These are phyloP conservation scores for Stegodyphus mimosarum DNA, from an alignment of 1,140 invertebrate species.

Conservation along the genomic window DNA sequence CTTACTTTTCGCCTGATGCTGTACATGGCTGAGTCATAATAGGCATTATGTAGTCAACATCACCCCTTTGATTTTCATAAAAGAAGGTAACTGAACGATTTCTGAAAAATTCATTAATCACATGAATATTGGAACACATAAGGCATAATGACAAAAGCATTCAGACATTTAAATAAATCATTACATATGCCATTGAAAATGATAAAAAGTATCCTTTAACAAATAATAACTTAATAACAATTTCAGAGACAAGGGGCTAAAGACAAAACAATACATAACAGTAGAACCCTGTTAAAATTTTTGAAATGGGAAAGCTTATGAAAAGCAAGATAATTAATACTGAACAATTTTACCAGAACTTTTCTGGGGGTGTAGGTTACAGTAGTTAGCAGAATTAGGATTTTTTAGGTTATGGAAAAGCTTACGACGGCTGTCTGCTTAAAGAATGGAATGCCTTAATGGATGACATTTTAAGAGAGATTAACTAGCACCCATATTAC, in stretches of 20 bases:
- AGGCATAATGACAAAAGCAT: not conserved
- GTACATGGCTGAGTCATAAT: conserved; percentile 70
- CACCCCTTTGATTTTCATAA: conserved; percentile 68
- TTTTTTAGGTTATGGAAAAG: no score
- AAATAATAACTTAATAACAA: not conserved
- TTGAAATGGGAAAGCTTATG: no score
- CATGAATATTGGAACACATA: not conserved
- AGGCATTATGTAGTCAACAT: conserved; percentile 67
- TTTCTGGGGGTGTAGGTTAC: no score
- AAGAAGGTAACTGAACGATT: conserved; percentile 67
- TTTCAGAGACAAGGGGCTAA: not conserved
- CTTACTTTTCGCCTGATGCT: conserved; percentile 67
- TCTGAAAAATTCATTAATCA: not conserved
- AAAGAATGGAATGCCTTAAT: no score
- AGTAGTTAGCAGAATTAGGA: no score
- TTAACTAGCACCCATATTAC: no score
- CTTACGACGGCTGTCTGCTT: no score
- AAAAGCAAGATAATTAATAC: no score
- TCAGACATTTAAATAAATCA: not conserved
- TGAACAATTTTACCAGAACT: no score
- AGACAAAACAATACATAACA: not conserved
- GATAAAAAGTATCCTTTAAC: not conserved
- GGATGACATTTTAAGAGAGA: no score
- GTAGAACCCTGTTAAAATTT: no score
- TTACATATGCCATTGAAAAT: not conserved